These are phyloP conservation scores for Masnerella sp. DNA, from an alignment of 2,888 invertebrate species.

Conservation along the genomic window DNA sequence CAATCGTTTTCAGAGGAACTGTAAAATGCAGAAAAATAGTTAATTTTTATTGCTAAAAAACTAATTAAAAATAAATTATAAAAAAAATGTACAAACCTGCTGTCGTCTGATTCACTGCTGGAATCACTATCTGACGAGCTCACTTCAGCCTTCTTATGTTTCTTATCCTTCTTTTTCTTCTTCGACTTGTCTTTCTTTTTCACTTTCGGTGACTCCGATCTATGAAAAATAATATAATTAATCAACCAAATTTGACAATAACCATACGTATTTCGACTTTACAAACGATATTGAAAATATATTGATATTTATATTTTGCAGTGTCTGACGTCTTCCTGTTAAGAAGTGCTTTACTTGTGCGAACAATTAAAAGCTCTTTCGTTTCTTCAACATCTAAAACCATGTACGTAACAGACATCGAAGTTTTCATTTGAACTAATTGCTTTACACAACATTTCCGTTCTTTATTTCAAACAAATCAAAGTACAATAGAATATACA, in stretches of 20 bases:
- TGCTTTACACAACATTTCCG: too few relatives aligned
- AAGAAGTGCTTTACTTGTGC: conserved; percentile 76
- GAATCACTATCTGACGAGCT: conserved; percentile 74
- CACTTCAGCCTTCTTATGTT: conserved; percentile 73
- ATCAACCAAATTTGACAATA: conserved; percentile 6
- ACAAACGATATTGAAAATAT: conserved; percentile 60
- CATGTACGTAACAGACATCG: conserved; percentile 53
- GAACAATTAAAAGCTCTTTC: conserved; percentile 72
- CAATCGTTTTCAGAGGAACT: conserved; percentile 86
- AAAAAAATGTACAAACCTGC: too few relatives aligned
- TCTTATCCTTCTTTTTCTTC: conserved; percentile 76
- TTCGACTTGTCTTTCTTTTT: conserved; percentile 76
- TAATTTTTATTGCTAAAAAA: too few relatives aligned
- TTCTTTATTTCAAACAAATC: too few relatives aligned
- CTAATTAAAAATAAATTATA: too few relatives aligned
- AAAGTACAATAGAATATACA: too few relatives aligned
- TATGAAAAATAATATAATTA: conserved; percentile 62
- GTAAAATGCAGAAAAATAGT: too few relatives aligned
- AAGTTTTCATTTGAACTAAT: background rate
- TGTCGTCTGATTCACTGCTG: conserved; percentile 74
- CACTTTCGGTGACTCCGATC: conserved; percentile 76
- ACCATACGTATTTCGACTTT: conserved; percentile 40
- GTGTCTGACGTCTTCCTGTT: conserved; percentile 73
- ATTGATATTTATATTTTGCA: conserved; percentile 69
- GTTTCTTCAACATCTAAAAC: conserved; percentile 67